Base-by-base conservation (phyloP, 2,797 vertebrate species). In the Glyptemys insculpta region DNA sequence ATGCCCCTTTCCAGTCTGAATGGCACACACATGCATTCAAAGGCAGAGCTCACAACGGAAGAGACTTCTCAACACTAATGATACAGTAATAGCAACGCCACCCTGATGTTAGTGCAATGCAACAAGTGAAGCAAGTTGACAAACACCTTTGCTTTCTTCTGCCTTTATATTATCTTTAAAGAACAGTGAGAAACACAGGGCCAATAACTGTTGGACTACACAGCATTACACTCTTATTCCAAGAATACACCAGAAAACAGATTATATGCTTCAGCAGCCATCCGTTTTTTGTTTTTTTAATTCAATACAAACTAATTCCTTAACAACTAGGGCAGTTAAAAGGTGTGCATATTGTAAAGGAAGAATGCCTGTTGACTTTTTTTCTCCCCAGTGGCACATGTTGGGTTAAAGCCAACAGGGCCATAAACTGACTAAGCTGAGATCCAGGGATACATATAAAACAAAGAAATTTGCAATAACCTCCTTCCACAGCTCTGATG, bases 251-350 rank as follows among this genome's bases (percentile, higher is more conserved):
- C 97, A 92, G 88, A 93, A 90, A 85, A 96, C 95, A 34, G 87
- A 97, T 98, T 95, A 97, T 95, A 97, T 0, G 90, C 97, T 95
- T 80, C 97, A 95, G 96, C 54, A 44, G 94, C 95, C 96, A 96
- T 94, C 95, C 47, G 85, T 12, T 53, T 94, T 4, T 41, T 81
- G 6, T 7, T 44, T 89, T 91, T 90, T 81, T 68, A 93, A 92
- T 89, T 92, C 94, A 92, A 94, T 87, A 93, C 37, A 62, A 93
- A 97, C 92, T 97, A 96, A 95, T 97, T 96, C 95, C 93, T 96
- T 82, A 93, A 93, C 96, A 96, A 90, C 79, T n/a, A 97, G 96
- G 93, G 96, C 96, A 98, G 98, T 98, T 98, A 98, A 97, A 97
- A 97, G 90, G 93, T 91, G 74, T 87, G 91, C 47, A n/a, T 52